Evolutionary conservation across 2,888 invertebrate genomes (phyloP).

Genomic region (Diabrotica balteata): DNA sequence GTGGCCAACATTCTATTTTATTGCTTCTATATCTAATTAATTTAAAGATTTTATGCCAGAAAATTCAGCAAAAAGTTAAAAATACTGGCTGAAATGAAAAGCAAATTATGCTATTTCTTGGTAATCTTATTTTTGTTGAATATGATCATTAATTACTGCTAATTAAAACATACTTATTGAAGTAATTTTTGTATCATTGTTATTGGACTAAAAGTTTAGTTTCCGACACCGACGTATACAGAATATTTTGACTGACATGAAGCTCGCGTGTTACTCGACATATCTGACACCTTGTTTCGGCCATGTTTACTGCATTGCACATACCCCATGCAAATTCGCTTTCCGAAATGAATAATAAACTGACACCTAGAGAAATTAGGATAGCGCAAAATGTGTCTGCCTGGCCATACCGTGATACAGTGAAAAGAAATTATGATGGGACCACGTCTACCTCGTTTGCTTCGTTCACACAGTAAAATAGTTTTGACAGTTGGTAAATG

Average conservation of each 20-base stretch:
- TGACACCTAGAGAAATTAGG: slow-evolving; percentile 27
- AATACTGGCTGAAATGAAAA: too few species aligned
- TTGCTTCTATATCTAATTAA: too few species aligned
- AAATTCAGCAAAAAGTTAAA: too few species aligned
- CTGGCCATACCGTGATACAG: slow-evolving; percentile 15
- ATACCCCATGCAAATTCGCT: slow-evolving; percentile 28
- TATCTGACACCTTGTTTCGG: slow-evolving; percentile 28
- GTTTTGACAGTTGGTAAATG: slow-evolving; percentile 5
- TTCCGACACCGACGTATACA: background rate
- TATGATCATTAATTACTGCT: too few species aligned
- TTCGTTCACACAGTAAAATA: slow-evolving; percentile 1
- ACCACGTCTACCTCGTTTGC: slow-evolving; percentile 3
- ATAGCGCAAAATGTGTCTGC: slow-evolving; percentile 27
- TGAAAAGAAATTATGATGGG: slow-evolving; percentile 4
- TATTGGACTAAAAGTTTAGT: too few species aligned
- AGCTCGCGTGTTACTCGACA: slow-evolving; percentile 22
- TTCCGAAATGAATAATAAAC: slow-evolving; percentile 28
- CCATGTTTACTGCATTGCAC: slow-evolving; percentile 25
- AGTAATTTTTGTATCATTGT: too few species aligned
- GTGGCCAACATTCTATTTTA: too few species aligned
- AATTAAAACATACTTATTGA: too few species aligned
- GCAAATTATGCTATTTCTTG: too few species aligned
- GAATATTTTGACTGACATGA: slow-evolving; percentile 5
- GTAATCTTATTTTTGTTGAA: too few species aligned
- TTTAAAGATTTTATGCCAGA: too few species aligned